These are phyloP conservation scores for Chalcosyrphus nemorum DNA, from an alignment of 2,888 invertebrate genomes.

Conservation along the genomic window DNA sequence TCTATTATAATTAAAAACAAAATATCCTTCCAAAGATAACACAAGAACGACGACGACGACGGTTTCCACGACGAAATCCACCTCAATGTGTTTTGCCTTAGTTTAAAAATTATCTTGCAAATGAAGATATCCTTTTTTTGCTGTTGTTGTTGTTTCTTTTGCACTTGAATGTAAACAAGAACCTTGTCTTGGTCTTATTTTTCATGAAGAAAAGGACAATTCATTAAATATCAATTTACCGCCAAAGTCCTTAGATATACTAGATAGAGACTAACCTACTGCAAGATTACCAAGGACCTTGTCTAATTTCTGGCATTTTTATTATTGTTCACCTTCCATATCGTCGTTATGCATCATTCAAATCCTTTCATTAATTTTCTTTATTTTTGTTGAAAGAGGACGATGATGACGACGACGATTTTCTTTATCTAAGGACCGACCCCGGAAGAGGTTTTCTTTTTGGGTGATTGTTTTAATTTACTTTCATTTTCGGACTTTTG, in stretches of 20 bases:
- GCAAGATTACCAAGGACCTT: conserved; percentile 9
- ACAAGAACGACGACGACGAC: too few relatives aligned
- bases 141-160: conserved; percentile 4
- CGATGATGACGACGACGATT: conserved; percentile 4
- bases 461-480: conserved; percentile 46
- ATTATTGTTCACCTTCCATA: conserved; percentile 34
- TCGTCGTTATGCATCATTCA: conserved; percentile 4
- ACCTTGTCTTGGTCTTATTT: not conserved
- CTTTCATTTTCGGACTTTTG: conserved; percentile 43
- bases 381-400: conserved; percentile 13
- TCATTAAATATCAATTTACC: conserved; percentile 53
- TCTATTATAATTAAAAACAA: conserved; percentile 27
- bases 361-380: conserved; percentile 33
- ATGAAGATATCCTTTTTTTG: conserved; percentile 31
- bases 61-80: not conserved
- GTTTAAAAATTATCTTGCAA: conserved; percentile 6
- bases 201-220: conserved; percentile 20
- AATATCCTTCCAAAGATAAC: conserved; percentile 30
- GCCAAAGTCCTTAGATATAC: conserved; percentile 12
- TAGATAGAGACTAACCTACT: too few relatives aligned
- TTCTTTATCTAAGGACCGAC: conserved; percentile 29
- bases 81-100: conserved; percentile 4
- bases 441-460: conserved; percentile 10
- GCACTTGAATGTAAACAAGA: not conserved
- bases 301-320: conserved; percentile 36